Evolutionary conservation across 2,113 vertebrate species (phyloP).

Genomic region (Centropus unirufus): DNA sequence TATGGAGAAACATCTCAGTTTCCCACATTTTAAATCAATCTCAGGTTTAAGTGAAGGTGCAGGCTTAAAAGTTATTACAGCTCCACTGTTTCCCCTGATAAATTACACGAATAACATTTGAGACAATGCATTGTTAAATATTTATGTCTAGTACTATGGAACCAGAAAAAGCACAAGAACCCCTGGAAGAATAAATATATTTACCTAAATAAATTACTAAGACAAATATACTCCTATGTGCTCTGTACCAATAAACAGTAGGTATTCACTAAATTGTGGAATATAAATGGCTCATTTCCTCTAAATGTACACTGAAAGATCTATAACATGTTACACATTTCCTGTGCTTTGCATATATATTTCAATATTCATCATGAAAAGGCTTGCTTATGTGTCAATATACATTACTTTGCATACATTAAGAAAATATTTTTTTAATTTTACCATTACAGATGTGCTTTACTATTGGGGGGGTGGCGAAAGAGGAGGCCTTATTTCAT

Average conservation of each 20-base stretch:
- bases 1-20: slow-evolving; percentile 50
- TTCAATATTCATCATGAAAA: slow-evolving; percentile 90
- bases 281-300: slow-evolving; percentile 91
- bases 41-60: slow-evolving; percentile 83
- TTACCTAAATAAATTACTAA: slow-evolving; percentile 91
- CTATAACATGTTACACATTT: slow-evolving; percentile 86
- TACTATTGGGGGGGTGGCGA: background rate
- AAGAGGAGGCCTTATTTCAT: slow-evolving; percentile 74
- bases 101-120: slow-evolving; percentile 88
- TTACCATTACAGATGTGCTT: slow-evolving; percentile 77
- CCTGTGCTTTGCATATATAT: slow-evolving; percentile 90
- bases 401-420: slow-evolving; percentile 88
- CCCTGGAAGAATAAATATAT: slow-evolving; percentile 89
- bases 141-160: slow-evolving; percentile 85
- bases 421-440: slow-evolving; percentile 77
- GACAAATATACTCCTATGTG: slow-evolving; percentile 88
- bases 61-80: slow-evolving; percentile 82
- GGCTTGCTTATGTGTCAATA: slow-evolving; percentile 86
- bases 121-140: slow-evolving; percentile 88
- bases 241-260: slow-evolving; percentile 89
- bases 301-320: slow-evolving; percentile 88
- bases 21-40: slow-evolving; percentile 75
- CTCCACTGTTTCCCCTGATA: slow-evolving; percentile 82
- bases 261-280: slow-evolving; percentile 90
- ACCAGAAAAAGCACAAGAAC: slow-evolving; percentile 80